Percentiles rank a stretch among this genome's conserved stretches.
Conservation (phyloP, 2,113 vertebrate species). For the Albula glossodonta region DNA sequence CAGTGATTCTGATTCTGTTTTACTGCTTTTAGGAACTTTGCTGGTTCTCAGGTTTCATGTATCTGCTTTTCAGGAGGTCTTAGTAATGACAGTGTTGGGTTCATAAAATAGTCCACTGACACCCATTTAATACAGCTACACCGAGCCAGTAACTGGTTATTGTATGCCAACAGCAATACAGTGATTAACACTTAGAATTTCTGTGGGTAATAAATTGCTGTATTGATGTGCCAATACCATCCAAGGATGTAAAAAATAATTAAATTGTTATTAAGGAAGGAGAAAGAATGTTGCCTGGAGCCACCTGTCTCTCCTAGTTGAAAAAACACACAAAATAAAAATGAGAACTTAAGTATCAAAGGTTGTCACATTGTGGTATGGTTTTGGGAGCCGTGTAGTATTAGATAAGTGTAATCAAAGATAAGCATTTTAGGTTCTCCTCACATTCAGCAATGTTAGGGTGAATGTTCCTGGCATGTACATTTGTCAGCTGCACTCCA, state of each 20-base stretch:
- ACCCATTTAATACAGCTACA: constrained; percentile 58
- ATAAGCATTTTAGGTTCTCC: too few relatives aligned
- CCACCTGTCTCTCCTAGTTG: not conserved
- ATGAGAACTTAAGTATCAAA: not conserved
- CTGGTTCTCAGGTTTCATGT: constrained; percentile 53
- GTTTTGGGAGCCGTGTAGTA: not conserved
- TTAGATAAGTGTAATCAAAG: too few relatives aligned
- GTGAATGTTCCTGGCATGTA: too few relatives aligned
- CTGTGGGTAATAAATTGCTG: not conserved
- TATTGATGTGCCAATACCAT: not conserved
- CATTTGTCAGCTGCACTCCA: too few relatives aligned
- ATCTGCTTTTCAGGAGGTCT: constrained; percentile 46
- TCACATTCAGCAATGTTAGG: too few relatives aligned
- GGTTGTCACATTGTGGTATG: not conserved
- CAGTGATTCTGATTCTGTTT: not conserved
- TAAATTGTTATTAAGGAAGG: not conserved
- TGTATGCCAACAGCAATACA: not conserved
- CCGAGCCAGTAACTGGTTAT: constrained; percentile 38
- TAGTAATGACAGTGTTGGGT: constrained; percentile 58
- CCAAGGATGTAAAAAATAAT: not conserved
- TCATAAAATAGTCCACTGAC: constrained; percentile 58
- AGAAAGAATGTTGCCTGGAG: not conserved
- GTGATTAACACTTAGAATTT: not conserved
- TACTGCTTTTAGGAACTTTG: not conserved
- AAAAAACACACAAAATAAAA: not conserved